Evolutionary conservation across 1,140 invertebrate species (phyloP), one percentile per base, ranked within the genome.

Genomic region (Leguminivora glycinivorella): DNA sequence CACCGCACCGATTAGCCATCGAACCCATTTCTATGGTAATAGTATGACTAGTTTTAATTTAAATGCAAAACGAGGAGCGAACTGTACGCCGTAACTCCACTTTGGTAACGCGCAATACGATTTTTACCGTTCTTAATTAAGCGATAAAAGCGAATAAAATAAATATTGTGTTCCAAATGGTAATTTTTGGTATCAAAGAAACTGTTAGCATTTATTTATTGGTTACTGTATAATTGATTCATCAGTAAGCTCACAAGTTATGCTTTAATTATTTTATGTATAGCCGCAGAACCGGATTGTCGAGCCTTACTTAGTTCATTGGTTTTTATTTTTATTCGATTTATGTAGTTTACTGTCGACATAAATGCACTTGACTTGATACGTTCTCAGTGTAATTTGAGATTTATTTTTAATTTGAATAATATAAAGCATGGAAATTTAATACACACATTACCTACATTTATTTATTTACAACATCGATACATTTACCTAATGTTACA

Each of bases 1-100:
- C 87, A 85, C 84, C 85, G 83, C 85, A 83, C 78, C 81, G 86
- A 91, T 91, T 89, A 89, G 82, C 85, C 78, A 86, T 88, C 84
- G 78, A 84, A 89, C 75, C 81, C 75, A 79, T 83, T 81, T 83
- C 81, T 85, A 83, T 85, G 79, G 77, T 82, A 83, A 85, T 83
- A 77, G 38, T 70, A 29, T 69, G 68, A 77, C 70, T 79, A 78
- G 75, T 81, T 77, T 75, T 77, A 75, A 80, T 80, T 82, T 75
- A 75, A 77, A 79, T 81, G 75, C 77, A 77, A 72, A 79, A 81
- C 68, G 66, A 74, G 60, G 56, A 73, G 73, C 70, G 68, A 74
- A 78, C 58, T 34, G 58, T 19, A 22, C 26, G 58, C 58, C 25
- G 19, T 63, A 63, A 63, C 58, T 63, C 26, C n/a, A 63, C 29